Conservation (phyloP, 2,888 invertebrate genomes). For the Glomeris marginata region DNA sequence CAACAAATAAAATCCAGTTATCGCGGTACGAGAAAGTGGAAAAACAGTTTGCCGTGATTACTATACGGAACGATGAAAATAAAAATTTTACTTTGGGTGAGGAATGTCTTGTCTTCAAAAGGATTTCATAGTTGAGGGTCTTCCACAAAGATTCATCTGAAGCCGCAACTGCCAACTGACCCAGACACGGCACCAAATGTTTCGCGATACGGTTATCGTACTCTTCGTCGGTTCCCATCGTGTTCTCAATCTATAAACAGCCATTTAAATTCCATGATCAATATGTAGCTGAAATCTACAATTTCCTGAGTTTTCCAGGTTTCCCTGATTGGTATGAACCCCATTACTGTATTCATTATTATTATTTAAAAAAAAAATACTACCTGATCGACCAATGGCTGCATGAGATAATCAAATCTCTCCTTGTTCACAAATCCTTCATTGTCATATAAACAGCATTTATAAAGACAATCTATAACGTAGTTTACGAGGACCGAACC, state of each 20-base stretch:
- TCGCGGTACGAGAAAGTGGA: background rate
- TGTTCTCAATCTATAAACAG: conserved; percentile 46
- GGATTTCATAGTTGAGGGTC: conserved; percentile 71
- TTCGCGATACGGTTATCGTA: conserved; percentile 44
- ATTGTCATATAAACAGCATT: conserved; percentile 66
- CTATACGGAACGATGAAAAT: too few species aligned
- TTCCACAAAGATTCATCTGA: conserved; percentile 81
- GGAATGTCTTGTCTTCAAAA: conserved; percentile 68
- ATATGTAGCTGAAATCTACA: too few species aligned
- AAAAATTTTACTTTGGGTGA: conserved; percentile 46
- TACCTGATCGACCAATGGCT: conserved; percentile 72
- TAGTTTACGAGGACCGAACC: conserved; percentile 47
- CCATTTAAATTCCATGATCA: too few species aligned
- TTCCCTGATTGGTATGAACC: too few species aligned
- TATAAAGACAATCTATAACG: conserved; percentile 56
- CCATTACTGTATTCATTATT: too few species aligned
- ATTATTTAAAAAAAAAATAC: too few species aligned
- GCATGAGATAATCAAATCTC: conserved; percentile 66
- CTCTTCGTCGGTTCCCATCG: conserved; percentile 42
- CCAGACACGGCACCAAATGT: conserved; percentile 59
- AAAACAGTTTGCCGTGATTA: background rate
- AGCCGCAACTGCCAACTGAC: conserved; percentile 64
- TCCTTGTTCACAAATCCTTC: conserved; percentile 72
- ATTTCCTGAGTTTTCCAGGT: too few species aligned
- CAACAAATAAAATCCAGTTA: background rate